Percentiles rank a stretch among this genome's conserved stretches.
Conservation (phyloP, 2,797 vertebrate genomes). For the Helostoma temminkii region DNA sequence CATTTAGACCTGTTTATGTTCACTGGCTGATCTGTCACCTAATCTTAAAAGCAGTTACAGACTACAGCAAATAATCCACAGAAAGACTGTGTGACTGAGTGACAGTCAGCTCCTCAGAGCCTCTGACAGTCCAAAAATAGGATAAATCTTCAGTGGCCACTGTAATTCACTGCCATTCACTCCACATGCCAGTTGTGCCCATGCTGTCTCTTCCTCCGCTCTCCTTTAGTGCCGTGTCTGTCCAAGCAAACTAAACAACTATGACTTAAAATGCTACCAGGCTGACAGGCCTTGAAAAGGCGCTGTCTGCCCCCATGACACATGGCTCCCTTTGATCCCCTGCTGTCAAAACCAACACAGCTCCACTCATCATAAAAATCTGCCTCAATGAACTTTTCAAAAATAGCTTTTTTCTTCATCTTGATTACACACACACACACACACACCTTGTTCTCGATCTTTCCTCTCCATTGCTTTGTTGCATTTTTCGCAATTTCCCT, state of each 20-base stretch:
- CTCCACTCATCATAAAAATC: conserved; percentile 56
- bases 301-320: conserved; percentile 65
- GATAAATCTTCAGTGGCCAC: conserved; percentile 48
- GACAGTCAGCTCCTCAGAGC: conserved; percentile 48
- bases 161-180: conserved; percentile 52
- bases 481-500: conserved; percentile 12
- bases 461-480: conserved; percentile 9
- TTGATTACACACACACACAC: conserved; percentile 27
- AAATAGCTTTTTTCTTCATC: conserved; percentile 35
- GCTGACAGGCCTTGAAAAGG: conserved; percentile 76
- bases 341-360: conserved; percentile 48
- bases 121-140: conserved; percentile 57
- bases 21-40: conserved; percentile 4
- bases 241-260: conserved; percentile 72
- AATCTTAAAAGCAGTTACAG: conserved; percentile 33
- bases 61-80: conserved; percentile 32
- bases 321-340: conserved; percentile 61
- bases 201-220: conserved; percentile 39
- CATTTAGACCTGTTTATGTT: background rate
- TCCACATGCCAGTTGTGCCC: conserved; percentile 53
- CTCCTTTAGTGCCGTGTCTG: conserved; percentile 52
- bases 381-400: conserved; percentile 64
- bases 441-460: conserved; percentile 12
- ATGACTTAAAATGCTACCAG: conserved; percentile 71
- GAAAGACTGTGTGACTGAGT: conserved; percentile 46